phyloP scores from a whole-genome alignment of 1,140 invertebrate species.

The Ooceraea biroi region DNA sequence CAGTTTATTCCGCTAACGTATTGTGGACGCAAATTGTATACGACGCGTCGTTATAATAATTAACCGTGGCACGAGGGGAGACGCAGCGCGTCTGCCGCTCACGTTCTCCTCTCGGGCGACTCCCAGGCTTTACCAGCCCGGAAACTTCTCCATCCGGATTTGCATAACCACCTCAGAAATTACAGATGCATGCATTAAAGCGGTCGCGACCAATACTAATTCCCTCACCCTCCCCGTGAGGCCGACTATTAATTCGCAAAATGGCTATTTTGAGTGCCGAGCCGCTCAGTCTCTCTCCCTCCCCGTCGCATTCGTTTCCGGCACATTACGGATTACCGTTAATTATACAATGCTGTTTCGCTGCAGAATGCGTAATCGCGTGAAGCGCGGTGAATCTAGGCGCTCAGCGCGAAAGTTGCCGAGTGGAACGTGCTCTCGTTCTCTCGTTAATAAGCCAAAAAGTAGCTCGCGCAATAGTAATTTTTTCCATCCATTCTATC shows the following conservation, averaged over 20 bases:
- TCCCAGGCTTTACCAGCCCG: conserved; percentile 68
- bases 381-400: conserved; percentile 4
- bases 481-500: too few relatives aligned
- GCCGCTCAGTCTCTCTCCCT: too few relatives aligned
- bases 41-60: conserved; percentile 68
- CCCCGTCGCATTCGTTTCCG: conserved; percentile 49
- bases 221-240: conserved; percentile 12
- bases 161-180: conserved; percentile 81
- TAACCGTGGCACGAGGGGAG: conserved; percentile 71
- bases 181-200: conserved; percentile 75
- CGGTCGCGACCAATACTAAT: conserved; percentile 71
- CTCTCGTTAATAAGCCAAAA: too few relatives aligned
- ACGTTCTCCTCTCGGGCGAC: conserved; percentile 54
- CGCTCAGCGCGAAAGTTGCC: background rate
- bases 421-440: background rate
- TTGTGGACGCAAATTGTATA: conserved; percentile 51
- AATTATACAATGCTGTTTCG: conserved; percentile 30
- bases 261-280: conserved; percentile 57
- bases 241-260: conserved; percentile 73
- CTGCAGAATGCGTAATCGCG: conserved; percentile 34
- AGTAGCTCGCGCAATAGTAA: too few relatives aligned
- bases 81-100: conserved; percentile 56
- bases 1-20: conserved; percentile 40
- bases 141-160: conserved; percentile 75
- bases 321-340: conserved; percentile 54